phyloP scores from a whole-genome alignment of 2,797 vertebrate species.

The Botia almorhae region DNA sequence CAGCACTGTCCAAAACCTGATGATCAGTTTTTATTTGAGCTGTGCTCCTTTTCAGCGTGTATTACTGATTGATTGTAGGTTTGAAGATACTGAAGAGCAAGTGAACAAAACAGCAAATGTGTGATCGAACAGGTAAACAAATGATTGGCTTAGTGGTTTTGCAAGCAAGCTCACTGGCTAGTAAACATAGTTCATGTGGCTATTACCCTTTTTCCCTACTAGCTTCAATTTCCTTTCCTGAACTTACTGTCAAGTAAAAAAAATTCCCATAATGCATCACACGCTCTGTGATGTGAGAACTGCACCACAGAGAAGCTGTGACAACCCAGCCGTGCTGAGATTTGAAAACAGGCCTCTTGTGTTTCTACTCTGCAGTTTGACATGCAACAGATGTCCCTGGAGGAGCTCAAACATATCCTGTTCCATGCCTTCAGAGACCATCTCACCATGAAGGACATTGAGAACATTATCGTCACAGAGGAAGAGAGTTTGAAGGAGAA shows the following conservation, averaged over 20 bases:
- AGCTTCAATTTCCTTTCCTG: slow-evolving; percentile 4
- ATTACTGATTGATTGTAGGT: background rate
- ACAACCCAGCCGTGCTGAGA: slow-evolving; percentile 22
- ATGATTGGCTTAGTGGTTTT: slow-evolving; percentile 3
- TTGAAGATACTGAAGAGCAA: background rate
- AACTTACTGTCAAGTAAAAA: background rate
- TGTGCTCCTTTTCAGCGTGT: background rate
- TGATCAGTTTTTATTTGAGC: background rate
- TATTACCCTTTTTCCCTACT: background rate
- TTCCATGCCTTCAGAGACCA: slow-evolving; percentile 98
- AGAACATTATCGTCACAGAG: slow-evolving; percentile 98
- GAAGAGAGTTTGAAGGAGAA: slow-evolving; percentile 97
- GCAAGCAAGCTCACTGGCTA: background rate
- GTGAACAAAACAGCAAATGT: background rate
- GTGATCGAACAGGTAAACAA: background rate
- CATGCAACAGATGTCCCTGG: slow-evolving; percentile 97
- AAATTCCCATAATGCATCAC: slow-evolving; percentile 20
- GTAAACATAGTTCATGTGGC: background rate
- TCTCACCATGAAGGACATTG: slow-evolving; percentile 99
- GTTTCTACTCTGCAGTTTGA: slow-evolving; percentile 84
- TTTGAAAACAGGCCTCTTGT: slow-evolving; percentile 39
- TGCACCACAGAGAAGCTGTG: slow-evolving; percentile 5
- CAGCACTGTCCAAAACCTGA: background rate
- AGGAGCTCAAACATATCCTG: slow-evolving; percentile 97
- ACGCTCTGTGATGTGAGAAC: background rate